These are phyloP conservation scores for Balaeniceps rex DNA, from an alignment of 2,113 vertebrate species.

Conservation along the genomic window DNA sequence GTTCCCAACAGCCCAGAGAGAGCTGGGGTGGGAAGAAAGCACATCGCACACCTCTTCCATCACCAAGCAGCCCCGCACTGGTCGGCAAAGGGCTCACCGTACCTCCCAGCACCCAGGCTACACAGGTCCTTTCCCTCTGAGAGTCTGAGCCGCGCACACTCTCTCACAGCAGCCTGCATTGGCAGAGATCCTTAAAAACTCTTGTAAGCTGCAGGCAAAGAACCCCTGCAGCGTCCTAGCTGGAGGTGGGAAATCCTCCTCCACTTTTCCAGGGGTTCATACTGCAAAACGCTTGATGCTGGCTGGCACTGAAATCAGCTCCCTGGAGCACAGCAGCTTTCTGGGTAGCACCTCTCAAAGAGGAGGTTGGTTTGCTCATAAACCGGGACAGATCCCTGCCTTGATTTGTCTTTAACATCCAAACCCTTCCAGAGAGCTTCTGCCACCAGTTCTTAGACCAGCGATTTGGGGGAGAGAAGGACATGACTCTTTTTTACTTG, in stretches of 20 bases:
- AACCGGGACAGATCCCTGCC: neutral
- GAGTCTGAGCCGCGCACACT: neutral
- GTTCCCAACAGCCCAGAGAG: neutral
- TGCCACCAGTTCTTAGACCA: neutral
- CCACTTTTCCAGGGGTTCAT: neutral
- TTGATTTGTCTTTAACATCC: neutral
- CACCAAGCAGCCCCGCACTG: accelerated
- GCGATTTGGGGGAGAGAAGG: neutral
- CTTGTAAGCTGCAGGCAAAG: neutral
- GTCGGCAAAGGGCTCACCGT: neutral
- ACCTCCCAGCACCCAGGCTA: neutral
- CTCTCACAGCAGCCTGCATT: neutral
- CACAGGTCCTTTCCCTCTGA: accelerated
- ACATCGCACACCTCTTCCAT: too few relatives aligned
- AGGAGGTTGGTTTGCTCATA: neutral
- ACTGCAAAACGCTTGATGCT: neutral
- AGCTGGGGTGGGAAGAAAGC: neutral
- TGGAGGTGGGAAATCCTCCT: neutral
- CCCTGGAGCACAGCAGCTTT: neutral
- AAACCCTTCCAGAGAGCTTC: neutral
- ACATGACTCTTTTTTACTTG: neutral
- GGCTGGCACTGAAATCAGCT: neutral
- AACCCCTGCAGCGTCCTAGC: neutral
- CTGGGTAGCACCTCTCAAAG: neutral
- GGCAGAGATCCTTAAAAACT: neutral